Evolutionary conservation across 2,797 vertebrate species (phyloP), one percentile per base, ranked within the genome.

Genomic region (Cryptoprocta ferox): DNA sequence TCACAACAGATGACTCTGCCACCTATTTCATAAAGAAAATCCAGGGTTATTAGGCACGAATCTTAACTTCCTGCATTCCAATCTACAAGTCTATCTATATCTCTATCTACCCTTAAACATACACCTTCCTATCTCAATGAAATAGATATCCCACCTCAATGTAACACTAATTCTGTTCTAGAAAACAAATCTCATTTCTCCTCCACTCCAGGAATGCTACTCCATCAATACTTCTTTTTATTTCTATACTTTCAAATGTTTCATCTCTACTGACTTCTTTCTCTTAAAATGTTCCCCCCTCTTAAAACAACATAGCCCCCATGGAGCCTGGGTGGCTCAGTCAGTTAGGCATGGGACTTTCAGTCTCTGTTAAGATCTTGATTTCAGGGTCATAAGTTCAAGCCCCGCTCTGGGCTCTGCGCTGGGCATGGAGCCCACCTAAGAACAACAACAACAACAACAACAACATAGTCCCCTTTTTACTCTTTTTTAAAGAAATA

Each of bases 181-280:
- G 92, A 92, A 86, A 70, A 48, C 48, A 48, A 48, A 21, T 92
- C 66, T 90, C 42, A 39, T 70, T 76, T 86, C 66, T 85, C 73
- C 80, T 65, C 42, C 48, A 76, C 18, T 39, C 12, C 37, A 80
- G 37, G 53, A 84, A 66, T 66, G 14, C 19, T 75, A 84, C 56
- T 68, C 26, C 30, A 92, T 73, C 16, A 75, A 90, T 48, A 82
- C 28, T 32, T 59, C 56, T 71, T 68, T n/a, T 89, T 42, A n/a
- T 59, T 59, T 59, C 56, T 96, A 18, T 65, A 89, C 42, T 89
- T 89, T 81, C 39, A 81, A 78, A 94, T 86, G 42, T 89, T 89
- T 63, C 14, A 59, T 24, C 75, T 94, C 59, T 70, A 65, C 16
- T 78, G 42, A 93, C 30, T 78, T 91, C 87, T 84, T 96, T 81